These are phyloP conservation scores for Ivindomyrus marchei DNA, from an alignment of 2,113 vertebrate genomes.

Conservation along the genomic window DNA sequence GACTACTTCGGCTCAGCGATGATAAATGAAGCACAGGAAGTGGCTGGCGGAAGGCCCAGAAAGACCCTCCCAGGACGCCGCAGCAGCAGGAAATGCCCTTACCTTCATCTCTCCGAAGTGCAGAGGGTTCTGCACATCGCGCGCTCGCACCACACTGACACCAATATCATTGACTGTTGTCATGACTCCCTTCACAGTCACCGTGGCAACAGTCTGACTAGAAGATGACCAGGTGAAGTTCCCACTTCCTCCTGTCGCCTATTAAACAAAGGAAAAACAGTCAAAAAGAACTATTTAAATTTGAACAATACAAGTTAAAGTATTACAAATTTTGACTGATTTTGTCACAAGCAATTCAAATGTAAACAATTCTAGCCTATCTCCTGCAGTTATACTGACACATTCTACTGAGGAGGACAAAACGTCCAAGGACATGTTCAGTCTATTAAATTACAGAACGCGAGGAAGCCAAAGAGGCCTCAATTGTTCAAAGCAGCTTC, in stretches of 20 bases:
- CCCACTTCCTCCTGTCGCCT: constrained; percentile 85
- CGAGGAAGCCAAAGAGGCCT: background rate
- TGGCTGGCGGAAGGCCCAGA: background rate
- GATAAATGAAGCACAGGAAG: background rate
- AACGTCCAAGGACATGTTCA: background rate
- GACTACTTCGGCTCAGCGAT: background rate
- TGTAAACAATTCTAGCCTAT: background rate
- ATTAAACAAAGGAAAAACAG: background rate
- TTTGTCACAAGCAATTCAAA: background rate
- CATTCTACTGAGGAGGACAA: background rate
- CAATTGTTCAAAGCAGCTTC: background rate
- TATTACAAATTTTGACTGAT: background rate
- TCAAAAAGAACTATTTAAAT: background rate
- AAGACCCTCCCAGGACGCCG: background rate
- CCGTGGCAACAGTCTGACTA: constrained; percentile 71
- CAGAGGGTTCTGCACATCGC: constrained; percentile 75
- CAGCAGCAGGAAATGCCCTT: constrained; percentile 11
- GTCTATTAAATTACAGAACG: background rate
- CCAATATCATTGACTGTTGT: constrained; percentile 79
- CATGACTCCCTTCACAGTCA: constrained; percentile 86
- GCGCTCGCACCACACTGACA: constrained; percentile 73
- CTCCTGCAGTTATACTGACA: background rate
- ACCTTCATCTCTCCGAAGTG: constrained; percentile 91
- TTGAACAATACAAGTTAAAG: background rate
- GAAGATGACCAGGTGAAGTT: constrained; percentile 93